phyloP scores from a whole-genome alignment of 2,113 vertebrate species.

The Tupaia chinensis region DNA sequence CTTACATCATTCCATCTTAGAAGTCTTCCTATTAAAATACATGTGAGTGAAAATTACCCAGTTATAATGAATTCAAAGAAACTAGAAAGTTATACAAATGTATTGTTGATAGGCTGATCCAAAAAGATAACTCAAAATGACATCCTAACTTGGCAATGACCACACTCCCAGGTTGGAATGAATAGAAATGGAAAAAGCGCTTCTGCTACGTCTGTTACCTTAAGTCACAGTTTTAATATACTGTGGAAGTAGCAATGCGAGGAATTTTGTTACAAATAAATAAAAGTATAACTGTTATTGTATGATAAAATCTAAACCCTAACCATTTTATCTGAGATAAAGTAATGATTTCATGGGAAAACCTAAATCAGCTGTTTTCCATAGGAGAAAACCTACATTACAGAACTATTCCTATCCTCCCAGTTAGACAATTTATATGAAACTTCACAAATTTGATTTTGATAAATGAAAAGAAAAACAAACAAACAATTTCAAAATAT shows the following conservation, averaged over 20 bases:
- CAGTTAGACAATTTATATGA: not conserved
- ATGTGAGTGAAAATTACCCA: not conserved
- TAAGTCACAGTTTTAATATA: not conserved
- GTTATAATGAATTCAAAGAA: not conserved
- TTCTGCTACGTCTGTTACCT: not conserved
- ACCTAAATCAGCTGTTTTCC: not conserved
- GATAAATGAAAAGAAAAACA: not conserved
- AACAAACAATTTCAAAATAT: not conserved
- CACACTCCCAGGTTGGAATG: not conserved
- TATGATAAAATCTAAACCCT: not conserved
- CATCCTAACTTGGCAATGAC: not conserved
- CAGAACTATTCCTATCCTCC: not conserved
- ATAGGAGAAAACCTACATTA: not conserved
- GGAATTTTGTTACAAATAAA: not conserved
- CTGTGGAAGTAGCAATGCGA: not conserved
- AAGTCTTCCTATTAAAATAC: slow-evolving; percentile 29
- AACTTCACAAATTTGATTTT: not conserved
- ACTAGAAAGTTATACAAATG: not conserved
- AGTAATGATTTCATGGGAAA: not conserved
- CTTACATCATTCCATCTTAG: not conserved
- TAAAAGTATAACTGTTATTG: not conserved
- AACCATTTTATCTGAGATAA: not conserved
- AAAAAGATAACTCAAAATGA: not conserved
- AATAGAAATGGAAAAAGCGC: not conserved
- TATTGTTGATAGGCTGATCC: not conserved